Base-by-base conservation (phyloP, 2,113 vertebrate species). In the Sprattus sprattus region DNA sequence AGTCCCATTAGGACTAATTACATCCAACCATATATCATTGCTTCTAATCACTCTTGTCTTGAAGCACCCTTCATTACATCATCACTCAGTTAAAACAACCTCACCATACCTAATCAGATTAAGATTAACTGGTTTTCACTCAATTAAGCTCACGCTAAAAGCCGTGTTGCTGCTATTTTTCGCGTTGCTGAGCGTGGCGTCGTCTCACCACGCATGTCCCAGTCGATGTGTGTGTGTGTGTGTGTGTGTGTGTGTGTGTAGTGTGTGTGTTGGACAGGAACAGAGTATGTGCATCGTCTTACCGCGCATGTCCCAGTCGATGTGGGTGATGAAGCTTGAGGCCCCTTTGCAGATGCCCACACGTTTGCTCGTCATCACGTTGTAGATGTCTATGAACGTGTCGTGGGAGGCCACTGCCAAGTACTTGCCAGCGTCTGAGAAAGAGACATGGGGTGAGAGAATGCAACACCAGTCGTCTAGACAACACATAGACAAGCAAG, bases 261-360 rank as follows among this genome's bases (percentile, higher is more conserved):
- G n/a, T n/a, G n/a, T n/a, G n/a, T n/a, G n/a, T n/a, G n/a, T n/a
- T n/a, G n/a, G n/a, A n/a, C n/a, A n/a, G n/a, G n/a, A n/a, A n/a
- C n/a, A n/a, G n/a, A n/a, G n/a, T n/a, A n/a, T n/a, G n/a, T n/a
- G n/a, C n/a, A n/a, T n/a, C n/a, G n/a, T 9, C 85, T 89, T 85
- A 99, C 98, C 98, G 94, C 97, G 95, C 6, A 95, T 92, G 91
- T 99, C 98, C 98, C 98, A 99, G 95, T 99, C 98, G 25, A 99
- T 95, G 91, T 99, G 98, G 0, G 98, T 98, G 93, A 99, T 94
- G 89, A 95, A 98, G 92, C 98, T 97, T 8, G 96, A 95, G 0
- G 97, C 96, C 67, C 98, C 98, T 94, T 97, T 98, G 90, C 98
- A 99, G 93, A 99, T 97, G 49, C 98, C 98, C 9, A 99, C 97